These are phyloP conservation scores for Drosophila littoralis DNA, from an alignment of 1,140 invertebrate species.

Conservation along the genomic window DNA sequence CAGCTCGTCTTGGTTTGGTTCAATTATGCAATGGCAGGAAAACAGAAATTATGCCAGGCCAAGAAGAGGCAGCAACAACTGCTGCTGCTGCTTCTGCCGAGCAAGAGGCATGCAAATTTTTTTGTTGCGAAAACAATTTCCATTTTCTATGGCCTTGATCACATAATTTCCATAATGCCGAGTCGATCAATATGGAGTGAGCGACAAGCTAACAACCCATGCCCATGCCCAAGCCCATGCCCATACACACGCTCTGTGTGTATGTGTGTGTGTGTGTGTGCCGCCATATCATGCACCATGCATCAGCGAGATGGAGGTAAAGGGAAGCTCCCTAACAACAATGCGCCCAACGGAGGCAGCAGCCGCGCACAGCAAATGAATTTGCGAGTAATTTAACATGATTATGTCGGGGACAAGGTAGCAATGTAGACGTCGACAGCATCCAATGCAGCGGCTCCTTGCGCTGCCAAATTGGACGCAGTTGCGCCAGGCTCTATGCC, in stretches of 20 bases:
- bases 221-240: conserved; percentile 6
- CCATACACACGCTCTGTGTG: background rate
- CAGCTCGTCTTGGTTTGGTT: conserved; percentile 4
- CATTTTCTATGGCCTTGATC: conserved; percentile 83
- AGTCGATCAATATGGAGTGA: conserved; percentile 79
- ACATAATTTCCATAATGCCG: conserved; percentile 82
- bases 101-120: conserved; percentile 56
- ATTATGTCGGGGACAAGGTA: conserved; percentile 81
- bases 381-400: conserved; percentile 83
- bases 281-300: conserved; percentile 70
- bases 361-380: conserved; percentile 74
- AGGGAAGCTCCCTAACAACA: conserved; percentile 60
- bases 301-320: conserved; percentile 54
- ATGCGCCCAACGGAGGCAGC: conserved; percentile 65
- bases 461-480: conserved; percentile 71
- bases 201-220: conserved; percentile 71
- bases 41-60: conserved; percentile 41
- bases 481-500: conserved; percentile 64
- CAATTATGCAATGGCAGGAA: conserved; percentile 57
- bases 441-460: conserved; percentile 42
- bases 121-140: conserved; percentile 71
- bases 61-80: conserved; percentile 21
- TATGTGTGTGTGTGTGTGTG: conserved; percentile 3
- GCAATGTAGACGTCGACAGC: conserved; percentile 76
- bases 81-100: conserved; percentile 4